Base-by-base conservation (phyloP, 1,140 invertebrate species). In the Heterodera schachtii region DNA sequence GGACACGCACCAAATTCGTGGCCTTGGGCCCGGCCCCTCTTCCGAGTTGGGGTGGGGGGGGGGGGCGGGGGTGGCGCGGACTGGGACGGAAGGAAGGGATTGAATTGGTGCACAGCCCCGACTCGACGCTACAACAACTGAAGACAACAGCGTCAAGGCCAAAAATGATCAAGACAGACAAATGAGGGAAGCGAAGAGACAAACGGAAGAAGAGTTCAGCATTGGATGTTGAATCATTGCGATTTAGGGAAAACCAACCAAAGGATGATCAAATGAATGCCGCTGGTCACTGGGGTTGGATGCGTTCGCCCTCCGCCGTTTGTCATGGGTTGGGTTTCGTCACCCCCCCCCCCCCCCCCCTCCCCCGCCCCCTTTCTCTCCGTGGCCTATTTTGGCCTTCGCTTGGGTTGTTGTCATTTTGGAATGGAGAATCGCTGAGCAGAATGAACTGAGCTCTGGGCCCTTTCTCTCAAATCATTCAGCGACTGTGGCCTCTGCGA, bases 61-160 rank as follows among this genome's bases (percentile, higher is more conserved):
- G 57, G 57, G 57, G 57, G 57, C 7, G 69, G 44, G 69, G 41
- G 69, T 71, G 69, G 69, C 69, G 69, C 69, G 21, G 69, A 41
- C 69, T 71, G 69, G 69, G 69, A 71, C 69, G 69, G 69, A 71
- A 41, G 69, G 69, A 71, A 41, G 69, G 69, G 44, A 41, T 41
- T 41, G 44, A 41, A 46, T 41, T 71, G 69, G 69, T 71, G 69
- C 69, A 71, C 44, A 60, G 11, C 57, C 31, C 57, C 57, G 57
- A 60, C 11, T 60, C 57, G 57, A 60, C 57, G 19, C 57, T 60
- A 60, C 57, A 60, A 60, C 57, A 60, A 19, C 57, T 16, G 49
- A 16, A 60, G 57, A 52, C 57, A 60, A 60, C 69, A n/a, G 69
- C 69, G 69, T 71, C 69, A 71, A 71, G 69, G 69, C 69, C 69